These are phyloP conservation scores for Entelurus aequoreus DNA, from an alignment of 2,113 vertebrate genomes.

Conservation along the genomic window DNA sequence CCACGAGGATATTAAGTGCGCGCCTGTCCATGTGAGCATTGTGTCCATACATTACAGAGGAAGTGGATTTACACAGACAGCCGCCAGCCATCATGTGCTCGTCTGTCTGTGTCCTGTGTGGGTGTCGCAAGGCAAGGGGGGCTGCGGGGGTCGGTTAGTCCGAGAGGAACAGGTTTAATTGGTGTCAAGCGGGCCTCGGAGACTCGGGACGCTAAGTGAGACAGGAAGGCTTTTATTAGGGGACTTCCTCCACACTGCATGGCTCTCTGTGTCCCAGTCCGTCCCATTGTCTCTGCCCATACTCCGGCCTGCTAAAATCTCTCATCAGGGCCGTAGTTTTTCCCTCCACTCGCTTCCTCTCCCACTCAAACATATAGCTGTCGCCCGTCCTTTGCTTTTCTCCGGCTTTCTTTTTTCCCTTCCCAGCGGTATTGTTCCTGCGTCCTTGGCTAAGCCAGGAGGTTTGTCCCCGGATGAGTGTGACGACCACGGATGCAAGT, in stretches of 20 bases:
- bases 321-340: constrained; percentile 42
- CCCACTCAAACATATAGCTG: constrained; percentile 46
- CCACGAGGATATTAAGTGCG: no score
- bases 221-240: constrained; percentile 81
- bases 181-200: constrained; percentile 73
- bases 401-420: constrained; percentile 1
- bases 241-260: constrained; percentile 61
- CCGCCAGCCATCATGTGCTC: background rate
- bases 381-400: constrained; percentile 32
- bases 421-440: constrained; percentile 66
- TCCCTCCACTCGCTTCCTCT: constrained; percentile 52
- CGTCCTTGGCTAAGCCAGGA: constrained; percentile 64
- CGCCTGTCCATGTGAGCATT: background rate
- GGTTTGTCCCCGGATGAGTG: constrained; percentile 58
- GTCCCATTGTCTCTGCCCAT: constrained; percentile 54
- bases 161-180: constrained; percentile 69
- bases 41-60: background rate
- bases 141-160: constrained; percentile 29
- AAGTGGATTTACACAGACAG: constrained; percentile 9
- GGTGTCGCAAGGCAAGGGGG: constrained; percentile 19
- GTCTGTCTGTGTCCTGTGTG: constrained; percentile 32
- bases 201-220: constrained; percentile 66
- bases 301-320: constrained; percentile 55
- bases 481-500: constrained; percentile 33
- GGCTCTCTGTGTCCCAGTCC: constrained; percentile 44